Percentiles rank a stretch among this genome's conserved stretches.
phyloP scores from a whole-genome alignment of 1,140 invertebrate genomes.

The Brachionus calyciflorus region DNA sequence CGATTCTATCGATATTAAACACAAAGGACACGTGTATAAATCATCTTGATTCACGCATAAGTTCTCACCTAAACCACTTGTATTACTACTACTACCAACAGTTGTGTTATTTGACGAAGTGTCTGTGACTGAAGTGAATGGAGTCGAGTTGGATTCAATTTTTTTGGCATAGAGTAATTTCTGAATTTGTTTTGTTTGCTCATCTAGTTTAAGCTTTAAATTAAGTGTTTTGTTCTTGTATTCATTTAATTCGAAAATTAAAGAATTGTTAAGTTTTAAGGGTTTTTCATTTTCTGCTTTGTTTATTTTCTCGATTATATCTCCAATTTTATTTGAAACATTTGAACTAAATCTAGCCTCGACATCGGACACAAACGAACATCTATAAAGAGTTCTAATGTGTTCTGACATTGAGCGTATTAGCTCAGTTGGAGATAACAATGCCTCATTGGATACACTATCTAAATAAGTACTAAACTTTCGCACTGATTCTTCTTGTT shows the following conservation, averaged over 20 bases:
- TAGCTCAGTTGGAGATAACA: not conserved
- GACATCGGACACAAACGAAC: not conserved
- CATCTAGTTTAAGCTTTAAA: not conserved
- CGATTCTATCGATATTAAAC: slow-evolving; percentile 8
- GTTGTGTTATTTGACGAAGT: not conserved
- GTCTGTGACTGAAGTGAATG: slow-evolving; percentile 14
- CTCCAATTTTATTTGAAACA: not conserved
- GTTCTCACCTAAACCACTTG: slow-evolving; percentile 9
- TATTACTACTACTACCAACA: not conserved
- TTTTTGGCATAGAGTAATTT: not conserved
- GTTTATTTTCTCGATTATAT: not conserved
- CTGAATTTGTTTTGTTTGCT: slow-evolving; percentile 9
- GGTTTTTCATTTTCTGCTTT: not conserved
- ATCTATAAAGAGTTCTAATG: not conserved
- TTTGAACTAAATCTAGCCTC: not conserved
- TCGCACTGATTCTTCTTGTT: not conserved
- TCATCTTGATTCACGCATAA: not conserved
- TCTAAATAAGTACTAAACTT: not conserved
- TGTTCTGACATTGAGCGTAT: not conserved
- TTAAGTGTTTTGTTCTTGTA: not conserved
- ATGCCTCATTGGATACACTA: not conserved
- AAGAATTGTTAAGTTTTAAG: not conserved
- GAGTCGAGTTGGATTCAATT: not conserved
- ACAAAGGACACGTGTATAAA: slow-evolving; percentile 31
- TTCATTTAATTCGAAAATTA: not conserved